Percentiles rank a stretch among this genome's conserved stretches.
Conservation (phyloP, 2,888 invertebrate species). For the Luperina testacea region DNA sequence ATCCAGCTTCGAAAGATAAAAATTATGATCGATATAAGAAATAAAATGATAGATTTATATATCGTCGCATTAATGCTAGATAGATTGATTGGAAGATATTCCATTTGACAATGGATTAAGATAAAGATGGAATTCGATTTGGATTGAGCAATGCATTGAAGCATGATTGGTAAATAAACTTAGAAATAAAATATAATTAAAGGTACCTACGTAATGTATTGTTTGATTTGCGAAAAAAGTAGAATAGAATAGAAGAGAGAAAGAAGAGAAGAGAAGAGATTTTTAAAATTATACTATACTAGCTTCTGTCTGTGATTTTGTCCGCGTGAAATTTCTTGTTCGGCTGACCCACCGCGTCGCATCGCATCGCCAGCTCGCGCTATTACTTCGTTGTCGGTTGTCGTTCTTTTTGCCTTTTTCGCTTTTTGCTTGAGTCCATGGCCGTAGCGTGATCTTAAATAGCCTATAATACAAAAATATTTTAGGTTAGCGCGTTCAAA, state of each 20-base stretch:
- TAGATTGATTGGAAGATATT: conserved; percentile 21
- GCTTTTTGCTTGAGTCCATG: no score
- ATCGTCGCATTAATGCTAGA: conserved; percentile 3
- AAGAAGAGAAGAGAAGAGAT: no score
- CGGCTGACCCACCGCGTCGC: neutral
- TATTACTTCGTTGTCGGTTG: neutral
- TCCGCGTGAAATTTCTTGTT: neutral
- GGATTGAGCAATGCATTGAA: conserved; percentile 4
- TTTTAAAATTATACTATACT: neutral
- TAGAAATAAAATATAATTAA: neutral
- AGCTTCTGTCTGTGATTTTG: neutral
- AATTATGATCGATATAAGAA: conserved; percentile 34
- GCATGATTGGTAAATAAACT: conserved; percentile 13
- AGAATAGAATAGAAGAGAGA: no score
- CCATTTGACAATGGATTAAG: conserved; percentile 7
- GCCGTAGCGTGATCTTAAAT: neutral
- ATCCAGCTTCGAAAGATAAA: neutral
- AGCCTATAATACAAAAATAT: neutral
- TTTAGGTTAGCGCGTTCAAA: neutral
- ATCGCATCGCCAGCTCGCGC: neutral
- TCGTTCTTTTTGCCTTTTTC: neutral
- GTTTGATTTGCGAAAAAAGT: neutral
- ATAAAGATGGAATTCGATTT: conserved; percentile 19
- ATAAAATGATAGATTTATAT: conserved; percentile 27
- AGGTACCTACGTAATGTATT: neutral